phyloP scores from a whole-genome alignment of 2,113 vertebrate species.

The Protomyctophum bolini region DNA sequence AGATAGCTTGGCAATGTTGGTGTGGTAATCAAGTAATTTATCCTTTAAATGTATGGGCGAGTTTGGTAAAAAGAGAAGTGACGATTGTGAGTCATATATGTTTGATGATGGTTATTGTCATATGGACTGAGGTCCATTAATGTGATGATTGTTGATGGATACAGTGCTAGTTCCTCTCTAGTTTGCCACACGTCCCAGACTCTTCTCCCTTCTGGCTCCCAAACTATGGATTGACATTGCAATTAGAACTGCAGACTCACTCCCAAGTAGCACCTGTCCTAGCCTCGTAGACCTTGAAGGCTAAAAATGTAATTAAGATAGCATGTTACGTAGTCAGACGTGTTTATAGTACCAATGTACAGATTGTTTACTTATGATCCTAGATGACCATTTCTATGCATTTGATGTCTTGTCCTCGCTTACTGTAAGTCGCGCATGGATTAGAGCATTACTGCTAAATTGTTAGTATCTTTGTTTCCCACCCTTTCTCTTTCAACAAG shows the following conservation, averaged over 20 bases:
- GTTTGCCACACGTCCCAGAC: neutral
- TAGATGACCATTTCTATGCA: too few species aligned
- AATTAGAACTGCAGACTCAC: too few species aligned
- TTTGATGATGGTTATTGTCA: neutral
- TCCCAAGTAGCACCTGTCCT: too few species aligned
- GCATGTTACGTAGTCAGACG: too few species aligned
- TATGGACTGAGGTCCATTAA: neutral
- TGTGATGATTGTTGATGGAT: neutral
- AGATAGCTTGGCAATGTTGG: neutral
- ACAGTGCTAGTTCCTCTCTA: neutral
- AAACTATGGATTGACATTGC: too few species aligned
- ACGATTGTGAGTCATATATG: neutral
- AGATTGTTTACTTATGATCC: neutral
- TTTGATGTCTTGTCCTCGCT: neutral
- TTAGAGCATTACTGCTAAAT: too few species aligned
- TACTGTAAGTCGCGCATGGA: neutral
- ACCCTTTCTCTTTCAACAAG: conserved; percentile 2
- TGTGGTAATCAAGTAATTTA: neutral
- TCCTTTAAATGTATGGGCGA: neutral
- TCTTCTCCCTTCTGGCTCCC: too few species aligned
- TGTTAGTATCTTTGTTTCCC: neutral
- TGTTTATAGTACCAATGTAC: neutral
- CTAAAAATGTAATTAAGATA: too few species aligned
- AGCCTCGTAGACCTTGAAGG: too few species aligned
- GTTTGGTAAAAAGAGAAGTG: neutral